A percentile compares a stretch with the other conserved stretches of the same genome.
These are phyloP conservation scores for Pimephales promelas DNA, from an alignment of 2,113 vertebrate genomes.

Conservation along the genomic window DNA sequence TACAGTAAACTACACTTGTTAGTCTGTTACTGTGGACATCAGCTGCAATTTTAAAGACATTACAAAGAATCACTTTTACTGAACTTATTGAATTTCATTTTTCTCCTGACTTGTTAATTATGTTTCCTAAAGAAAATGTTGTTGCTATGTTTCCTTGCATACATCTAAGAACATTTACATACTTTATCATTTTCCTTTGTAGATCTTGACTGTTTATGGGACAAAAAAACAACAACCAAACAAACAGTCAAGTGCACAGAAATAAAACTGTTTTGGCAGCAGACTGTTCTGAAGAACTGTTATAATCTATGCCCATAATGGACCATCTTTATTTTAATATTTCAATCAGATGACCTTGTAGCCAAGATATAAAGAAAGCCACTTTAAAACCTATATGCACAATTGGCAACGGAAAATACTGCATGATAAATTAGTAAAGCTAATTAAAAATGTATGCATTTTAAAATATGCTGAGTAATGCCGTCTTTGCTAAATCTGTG, in stretches of 20 bases:
- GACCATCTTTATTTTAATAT: background rate
- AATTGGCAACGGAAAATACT: background rate
- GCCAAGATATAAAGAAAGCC: background rate
- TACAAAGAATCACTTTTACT: background rate
- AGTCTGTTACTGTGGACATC: constrained; percentile 6
- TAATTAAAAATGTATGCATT: background rate
- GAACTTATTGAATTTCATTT: too few species aligned
- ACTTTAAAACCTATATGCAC: background rate
- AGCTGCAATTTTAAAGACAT: constrained; percentile 2
- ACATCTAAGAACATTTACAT: background rate
- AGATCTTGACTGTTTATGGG: background rate
- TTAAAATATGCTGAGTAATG: background rate
- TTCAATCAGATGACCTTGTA: background rate
- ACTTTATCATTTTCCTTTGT: background rate
- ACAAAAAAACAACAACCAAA: too few species aligned
- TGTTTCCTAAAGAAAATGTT: background rate
- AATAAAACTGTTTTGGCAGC: background rate
- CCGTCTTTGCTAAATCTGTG: background rate
- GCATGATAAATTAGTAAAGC: background rate
- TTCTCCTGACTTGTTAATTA: background rate
- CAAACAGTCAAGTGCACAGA: background rate
- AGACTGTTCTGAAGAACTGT: background rate
- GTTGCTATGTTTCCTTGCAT: too few species aligned
- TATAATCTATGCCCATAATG: background rate
- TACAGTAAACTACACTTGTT: background rate